Base-by-base conservation (phyloP, 2,113 vertebrate species). In the Notarius lentiginosus region DNA sequence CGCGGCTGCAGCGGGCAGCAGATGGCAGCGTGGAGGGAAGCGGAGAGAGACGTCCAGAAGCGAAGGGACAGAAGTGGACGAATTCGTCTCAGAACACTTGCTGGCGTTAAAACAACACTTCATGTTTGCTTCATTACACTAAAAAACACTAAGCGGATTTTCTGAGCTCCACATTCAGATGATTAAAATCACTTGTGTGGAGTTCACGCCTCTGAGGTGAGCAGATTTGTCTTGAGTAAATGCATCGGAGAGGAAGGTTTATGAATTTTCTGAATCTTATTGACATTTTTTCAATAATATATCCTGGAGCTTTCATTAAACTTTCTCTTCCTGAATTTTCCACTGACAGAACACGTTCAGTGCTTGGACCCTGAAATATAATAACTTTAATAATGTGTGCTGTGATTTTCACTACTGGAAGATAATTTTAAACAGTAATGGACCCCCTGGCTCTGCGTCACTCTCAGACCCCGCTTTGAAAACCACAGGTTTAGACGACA, bases 1-100 rank as follows among this genome's bases (percentile, higher is more conserved):
- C 91, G 87, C 91, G 92, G 92, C 91, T 90, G 79, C 82, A 92
- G 91, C 90, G 91, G 87, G 88, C 90, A 92, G 89, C 95, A 96
- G 95, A 95, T 95, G 94, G 94, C 93, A 91, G 89, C 89, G 84
- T 70, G 90, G 73, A 82, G 73, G 61, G 75, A 84, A 72, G 49
- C 14, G 34, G 15, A 51, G 77, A 66, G 55, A 47, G 70, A 87
- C 11, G 27, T 81, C 41, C 30, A 60, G 56, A 82, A 70, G 27
- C 51, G 84, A 51, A 49, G 75, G 73, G 41, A 70, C 24, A 83
- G 20, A 63, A 68, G 75, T 68, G 84, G 84, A 84, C 27, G 30
- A 56, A 7, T 49, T 47, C 7, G 6, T 68, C 60, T 77, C 47
- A 76, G 73, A 76, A 51, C 49, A 14, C 11, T 76, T 24, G 5